Evolutionary conservation across 2,888 invertebrate genomes (phyloP).

Genomic region (Drosophila cracens): DNA sequence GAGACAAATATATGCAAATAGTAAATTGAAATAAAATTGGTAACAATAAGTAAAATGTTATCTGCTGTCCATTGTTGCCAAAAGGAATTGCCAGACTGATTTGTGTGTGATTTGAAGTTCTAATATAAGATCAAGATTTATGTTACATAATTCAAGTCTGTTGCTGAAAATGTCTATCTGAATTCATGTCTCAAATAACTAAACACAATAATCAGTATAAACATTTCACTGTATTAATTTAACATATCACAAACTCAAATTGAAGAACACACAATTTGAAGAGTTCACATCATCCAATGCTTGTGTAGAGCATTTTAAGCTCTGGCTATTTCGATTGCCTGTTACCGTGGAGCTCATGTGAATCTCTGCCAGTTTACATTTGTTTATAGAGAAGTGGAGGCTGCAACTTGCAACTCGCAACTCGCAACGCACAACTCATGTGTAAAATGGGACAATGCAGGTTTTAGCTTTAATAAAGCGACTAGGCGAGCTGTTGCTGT

Average conservation of each 20-base stretch:
- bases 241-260: too few relatives aligned
- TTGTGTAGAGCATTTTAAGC: slow-evolving; percentile 41
- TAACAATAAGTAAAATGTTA: neutral
- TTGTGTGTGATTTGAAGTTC: neutral
- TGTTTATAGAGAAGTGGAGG: slow-evolving; percentile 37
- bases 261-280: neutral
- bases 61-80: neutral
- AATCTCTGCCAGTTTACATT: slow-evolving; percentile 59
- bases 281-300: slow-evolving; percentile 1
- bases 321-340: slow-evolving; percentile 54
- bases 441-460: slow-evolving; percentile 73
- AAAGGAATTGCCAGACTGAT: neutral
- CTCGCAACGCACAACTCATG: slow-evolving; percentile 60
- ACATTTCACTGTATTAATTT: neutral
- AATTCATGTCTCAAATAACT: neutral
- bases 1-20: neutral
- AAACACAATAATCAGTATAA: neutral
- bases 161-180: neutral
- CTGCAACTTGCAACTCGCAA: slow-evolving; percentile 23
- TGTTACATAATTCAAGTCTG: neutral
- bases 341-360: slow-evolving; percentile 53
- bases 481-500: slow-evolving; percentile 50
- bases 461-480: slow-evolving; percentile 79
- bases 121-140: neutral
- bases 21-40: neutral